Evolutionary conservation across 2,888 invertebrate species (phyloP).

Genomic region (Timandra comae): DNA sequence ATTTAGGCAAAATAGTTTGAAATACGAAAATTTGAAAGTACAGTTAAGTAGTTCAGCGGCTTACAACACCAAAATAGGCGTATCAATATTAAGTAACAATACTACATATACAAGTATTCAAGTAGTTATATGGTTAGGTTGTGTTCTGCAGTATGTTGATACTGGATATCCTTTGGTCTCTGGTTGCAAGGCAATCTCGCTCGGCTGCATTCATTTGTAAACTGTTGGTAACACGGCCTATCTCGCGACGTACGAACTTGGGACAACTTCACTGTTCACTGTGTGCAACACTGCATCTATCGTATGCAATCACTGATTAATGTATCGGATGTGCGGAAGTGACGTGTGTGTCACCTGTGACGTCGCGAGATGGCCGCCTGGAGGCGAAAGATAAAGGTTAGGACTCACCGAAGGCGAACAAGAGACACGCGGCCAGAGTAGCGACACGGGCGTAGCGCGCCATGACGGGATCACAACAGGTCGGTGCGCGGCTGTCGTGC

Average conservation of each 20-base stretch:
- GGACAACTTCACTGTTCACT: constrained; percentile 69
- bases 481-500: constrained; percentile 71
- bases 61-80: no score
- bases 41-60: no score
- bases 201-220: constrained; percentile 51
- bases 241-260: constrained; percentile 53
- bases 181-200: constrained; percentile 54
- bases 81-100: constrained; percentile 24
- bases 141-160: constrained; percentile 38
- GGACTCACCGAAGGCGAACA: constrained; percentile 76
- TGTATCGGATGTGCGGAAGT: constrained; percentile 44
- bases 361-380: constrained; percentile 68
- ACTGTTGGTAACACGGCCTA: constrained; percentile 54
- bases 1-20: no score
- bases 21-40: no score
- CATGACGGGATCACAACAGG: constrained; percentile 78
- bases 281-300: constrained; percentile 43
- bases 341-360: constrained; percentile 58
- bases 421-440: constrained; percentile 75
- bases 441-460: constrained; percentile 77
- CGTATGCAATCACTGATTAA: constrained; percentile 56
- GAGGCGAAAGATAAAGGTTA: constrained; percentile 70
- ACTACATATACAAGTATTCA: constrained; percentile 64
- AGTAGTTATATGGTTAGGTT: no score
- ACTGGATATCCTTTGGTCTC: constrained; percentile 45